These are phyloP conservation scores for Parelbella ahira DNA, from an alignment of 2,888 invertebrate species.

Conservation along the genomic window DNA sequence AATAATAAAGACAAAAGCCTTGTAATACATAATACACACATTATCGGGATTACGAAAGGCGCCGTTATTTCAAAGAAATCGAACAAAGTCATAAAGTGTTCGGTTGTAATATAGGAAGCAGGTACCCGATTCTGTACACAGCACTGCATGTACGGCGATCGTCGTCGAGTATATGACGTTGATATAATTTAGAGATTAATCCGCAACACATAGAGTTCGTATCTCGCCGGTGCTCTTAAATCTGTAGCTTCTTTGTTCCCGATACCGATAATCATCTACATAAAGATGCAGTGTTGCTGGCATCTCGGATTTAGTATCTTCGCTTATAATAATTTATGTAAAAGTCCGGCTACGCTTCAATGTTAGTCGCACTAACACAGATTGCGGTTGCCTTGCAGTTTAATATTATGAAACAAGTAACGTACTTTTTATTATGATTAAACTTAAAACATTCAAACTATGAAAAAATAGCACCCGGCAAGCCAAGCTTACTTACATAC, in stretches of 20 bases:
- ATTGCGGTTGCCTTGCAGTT: background rate
- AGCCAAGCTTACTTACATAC: too few species aligned
- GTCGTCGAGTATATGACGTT: background rate
- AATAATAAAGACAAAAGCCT: background rate
- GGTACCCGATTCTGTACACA: slow-evolving; percentile 2
- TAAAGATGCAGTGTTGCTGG: slow-evolving; percentile 1
- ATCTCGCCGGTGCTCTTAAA: slow-evolving; percentile 1
- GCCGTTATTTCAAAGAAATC: background rate
- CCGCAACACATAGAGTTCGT: slow-evolving; percentile 1
- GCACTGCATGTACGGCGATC: slow-evolving; percentile 1
- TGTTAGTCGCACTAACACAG: slow-evolving; percentile 1
- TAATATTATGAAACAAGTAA: background rate
- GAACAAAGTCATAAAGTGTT: slow-evolving; percentile 5
- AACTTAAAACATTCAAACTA: background rate
- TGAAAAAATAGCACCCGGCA: too few species aligned
- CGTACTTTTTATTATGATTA: background rate
- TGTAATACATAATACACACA: background rate
- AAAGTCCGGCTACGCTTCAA: background rate
- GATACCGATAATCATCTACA: slow-evolving; percentile 6
- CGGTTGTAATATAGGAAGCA: background rate
- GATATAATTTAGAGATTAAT: slow-evolving; percentile 3
- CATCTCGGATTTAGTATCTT: background rate
- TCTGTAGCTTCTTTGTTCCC: slow-evolving; percentile 5
- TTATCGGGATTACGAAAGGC: slow-evolving; percentile 1
- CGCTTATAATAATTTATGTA: background rate